Evolutionary conservation across 2,113 vertebrate genomes (phyloP).

Genomic region (Eulemur macaco): DNA sequence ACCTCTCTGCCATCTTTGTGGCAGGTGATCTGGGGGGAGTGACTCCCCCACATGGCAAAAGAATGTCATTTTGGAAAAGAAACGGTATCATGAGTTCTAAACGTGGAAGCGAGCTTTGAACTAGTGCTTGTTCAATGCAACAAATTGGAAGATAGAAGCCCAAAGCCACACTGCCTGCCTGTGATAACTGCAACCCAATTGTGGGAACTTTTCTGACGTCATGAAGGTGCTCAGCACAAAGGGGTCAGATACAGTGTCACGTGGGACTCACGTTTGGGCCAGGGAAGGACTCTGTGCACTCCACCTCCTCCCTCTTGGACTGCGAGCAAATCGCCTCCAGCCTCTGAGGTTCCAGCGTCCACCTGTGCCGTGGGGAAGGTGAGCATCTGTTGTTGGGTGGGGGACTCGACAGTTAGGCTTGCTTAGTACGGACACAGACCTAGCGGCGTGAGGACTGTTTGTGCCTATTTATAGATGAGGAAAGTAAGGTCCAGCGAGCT

Average conservation of each 20-base stretch:
- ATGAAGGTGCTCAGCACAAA: background rate
- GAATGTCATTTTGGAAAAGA: background rate
- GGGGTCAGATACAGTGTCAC: background rate
- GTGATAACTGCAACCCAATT: background rate
- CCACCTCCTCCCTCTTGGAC: background rate
- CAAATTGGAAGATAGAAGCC: background rate
- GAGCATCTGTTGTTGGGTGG: background rate
- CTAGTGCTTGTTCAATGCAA: fast-evolving
- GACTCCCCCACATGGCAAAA: background rate
- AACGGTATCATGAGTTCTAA: background rate
- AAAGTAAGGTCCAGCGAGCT: background rate
- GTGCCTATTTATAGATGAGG: background rate
- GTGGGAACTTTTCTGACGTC: background rate
- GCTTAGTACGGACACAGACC: background rate
- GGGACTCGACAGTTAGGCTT: fast-evolving
- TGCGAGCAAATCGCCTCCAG: background rate
- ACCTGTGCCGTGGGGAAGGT: background rate
- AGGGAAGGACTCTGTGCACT: background rate
- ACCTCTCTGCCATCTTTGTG: background rate
- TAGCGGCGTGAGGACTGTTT: fast-evolving
- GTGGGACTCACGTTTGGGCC: background rate
- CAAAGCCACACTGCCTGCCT: background rate
- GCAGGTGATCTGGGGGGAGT: background rate
- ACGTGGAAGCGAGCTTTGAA: background rate
- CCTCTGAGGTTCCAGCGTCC: no score